Percentiles rank a stretch among this genome's conserved stretches.
phyloP scores from a whole-genome alignment of 1,140 invertebrate species.

The Bombus waltoni region DNA sequence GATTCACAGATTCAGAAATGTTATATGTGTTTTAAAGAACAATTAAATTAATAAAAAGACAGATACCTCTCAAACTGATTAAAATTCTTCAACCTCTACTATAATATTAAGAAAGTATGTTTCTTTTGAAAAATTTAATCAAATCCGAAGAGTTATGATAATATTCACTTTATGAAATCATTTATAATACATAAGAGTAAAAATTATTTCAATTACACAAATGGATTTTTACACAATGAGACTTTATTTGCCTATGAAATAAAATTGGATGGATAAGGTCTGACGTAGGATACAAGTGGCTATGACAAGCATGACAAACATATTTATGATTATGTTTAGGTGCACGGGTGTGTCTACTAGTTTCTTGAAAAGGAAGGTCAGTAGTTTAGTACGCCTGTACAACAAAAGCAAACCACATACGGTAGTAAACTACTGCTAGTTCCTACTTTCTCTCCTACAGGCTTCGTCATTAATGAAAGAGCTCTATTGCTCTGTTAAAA shows the following conservation, averaged over 20 bases:
- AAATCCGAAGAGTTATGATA: not conserved
- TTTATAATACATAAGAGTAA: not conserved
- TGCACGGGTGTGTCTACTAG: conserved; percentile 22
- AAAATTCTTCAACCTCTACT: not conserved
- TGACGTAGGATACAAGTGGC: not conserved
- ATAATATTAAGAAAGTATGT: not conserved
- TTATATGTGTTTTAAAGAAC: not conserved
- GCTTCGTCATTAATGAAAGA: conserved; percentile 17
- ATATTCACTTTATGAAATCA: not conserved
- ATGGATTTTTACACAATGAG: not conserved
- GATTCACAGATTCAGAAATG: not conserved
- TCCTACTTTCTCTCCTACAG: conserved; percentile 37
- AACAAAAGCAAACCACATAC: conserved; percentile 25
- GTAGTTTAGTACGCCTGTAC: conserved; percentile 17
- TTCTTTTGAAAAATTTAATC: no score
- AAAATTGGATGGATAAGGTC: not conserved
- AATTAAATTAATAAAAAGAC: not conserved
- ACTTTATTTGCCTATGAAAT: not conserved
- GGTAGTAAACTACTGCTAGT: conserved; percentile 31
- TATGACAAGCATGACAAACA: conserved; percentile 14
- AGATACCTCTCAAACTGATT: not conserved
- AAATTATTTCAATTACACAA: not conserved
- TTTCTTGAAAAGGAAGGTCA: conserved; percentile 33
- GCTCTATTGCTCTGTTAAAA: not conserved
- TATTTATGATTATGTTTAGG: conserved; percentile 20